Percentiles rank a stretch among this genome's conserved stretches.
These are phyloP conservation scores for Rachycentron canadum DNA, from an alignment of 2,797 vertebrate species.

Conservation along the genomic window DNA sequence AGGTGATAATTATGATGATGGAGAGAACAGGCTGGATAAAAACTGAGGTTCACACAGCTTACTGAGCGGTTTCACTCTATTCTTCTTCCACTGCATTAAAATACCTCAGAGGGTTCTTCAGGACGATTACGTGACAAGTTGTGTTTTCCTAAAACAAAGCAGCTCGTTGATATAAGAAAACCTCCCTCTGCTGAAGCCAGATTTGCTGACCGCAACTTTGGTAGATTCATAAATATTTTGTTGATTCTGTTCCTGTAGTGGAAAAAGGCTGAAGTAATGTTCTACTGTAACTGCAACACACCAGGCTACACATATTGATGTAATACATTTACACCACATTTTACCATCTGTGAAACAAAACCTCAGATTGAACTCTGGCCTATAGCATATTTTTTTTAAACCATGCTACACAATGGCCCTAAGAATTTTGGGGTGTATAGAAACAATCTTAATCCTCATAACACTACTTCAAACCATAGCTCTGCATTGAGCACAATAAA, in stretches of 20 bases:
- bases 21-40: slow-evolving; percentile 54
- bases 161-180: slow-evolving; percentile 75
- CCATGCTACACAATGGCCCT: slow-evolving; percentile 1
- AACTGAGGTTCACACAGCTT: slow-evolving; percentile 63
- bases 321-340: slow-evolving; percentile 65
- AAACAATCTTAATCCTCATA: slow-evolving; percentile 28
- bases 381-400: slow-evolving; percentile 15
- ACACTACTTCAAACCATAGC: slow-evolving; percentile 37
- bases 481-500: slow-evolving; percentile 22
- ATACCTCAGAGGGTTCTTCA: slow-evolving; percentile 73
- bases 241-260: slow-evolving; percentile 56
- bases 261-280: slow-evolving; percentile 61
- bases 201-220: slow-evolving; percentile 67
- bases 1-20: slow-evolving; percentile 66
- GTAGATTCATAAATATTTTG: slow-evolving; percentile 69
- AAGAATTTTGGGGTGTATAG: slow-evolving; percentile 32
- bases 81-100: slow-evolving; percentile 75
- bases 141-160: slow-evolving; percentile 82
- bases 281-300: slow-evolving; percentile 43
- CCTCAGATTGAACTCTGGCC: slow-evolving; percentile 52
- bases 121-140: slow-evolving; percentile 78
- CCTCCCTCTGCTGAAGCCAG: slow-evolving; percentile 53
- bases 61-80: slow-evolving; percentile 74
- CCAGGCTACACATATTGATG: slow-evolving; percentile 59
- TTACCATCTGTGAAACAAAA: slow-evolving; percentile 72